These are phyloP conservation scores for Eupsilia transversa DNA, from an alignment of 2,888 invertebrate genomes.

Conservation along the genomic window DNA sequence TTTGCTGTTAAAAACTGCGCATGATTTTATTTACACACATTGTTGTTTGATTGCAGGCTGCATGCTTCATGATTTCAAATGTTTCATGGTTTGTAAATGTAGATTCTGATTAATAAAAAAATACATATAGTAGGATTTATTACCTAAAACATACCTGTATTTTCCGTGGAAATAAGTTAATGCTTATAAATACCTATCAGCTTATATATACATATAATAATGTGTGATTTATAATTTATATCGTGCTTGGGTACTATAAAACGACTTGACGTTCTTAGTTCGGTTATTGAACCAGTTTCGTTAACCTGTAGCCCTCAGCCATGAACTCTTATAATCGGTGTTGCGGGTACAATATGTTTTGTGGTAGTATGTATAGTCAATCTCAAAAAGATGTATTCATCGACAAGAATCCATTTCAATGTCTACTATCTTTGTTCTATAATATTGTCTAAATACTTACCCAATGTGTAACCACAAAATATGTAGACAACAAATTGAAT, in stretches of 20 bases:
- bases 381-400: background rate
- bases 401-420: background rate
- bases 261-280: conserved; percentile 9
- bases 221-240: background rate
- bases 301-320: conserved; percentile 26
- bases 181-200: background rate
- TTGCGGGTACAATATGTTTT: background rate
- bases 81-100: background rate
- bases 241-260: conserved; percentile 20
- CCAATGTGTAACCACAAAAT: background rate
- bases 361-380: background rate
- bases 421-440: too few relatives aligned
- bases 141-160: background rate
- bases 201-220: too few relatives aligned
- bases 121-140: background rate
- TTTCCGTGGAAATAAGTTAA: background rate
- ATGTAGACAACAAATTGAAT: background rate
- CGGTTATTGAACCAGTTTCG: conserved; percentile 37
- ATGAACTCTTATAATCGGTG: conserved; percentile 21
- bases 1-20: conserved; percentile 28
- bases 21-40: conserved; percentile 21
- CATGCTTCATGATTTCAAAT: conserved; percentile 21
- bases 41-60: conserved; percentile 19
- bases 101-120: background rate
- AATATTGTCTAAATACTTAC: too few relatives aligned